Percentiles rank a stretch among this genome's conserved stretches.
Conservation (phyloP, 2,113 vertebrate genomes). For the Thamnophis sirtalis region DNA sequence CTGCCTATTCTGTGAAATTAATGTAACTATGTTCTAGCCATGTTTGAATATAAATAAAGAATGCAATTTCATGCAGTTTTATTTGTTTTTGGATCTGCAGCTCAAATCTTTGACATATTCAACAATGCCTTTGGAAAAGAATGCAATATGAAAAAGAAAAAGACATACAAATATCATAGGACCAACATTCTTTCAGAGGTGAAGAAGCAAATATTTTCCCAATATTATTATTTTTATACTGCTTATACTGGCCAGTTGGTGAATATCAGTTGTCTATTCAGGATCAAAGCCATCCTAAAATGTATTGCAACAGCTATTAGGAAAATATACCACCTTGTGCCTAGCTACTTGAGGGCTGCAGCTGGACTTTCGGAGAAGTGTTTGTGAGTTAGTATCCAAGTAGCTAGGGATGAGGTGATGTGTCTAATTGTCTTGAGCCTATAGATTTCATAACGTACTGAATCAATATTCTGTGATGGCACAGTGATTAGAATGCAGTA, state of each 20-base stretch:
- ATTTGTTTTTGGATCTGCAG: not conserved
- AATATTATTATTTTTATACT: not conserved
- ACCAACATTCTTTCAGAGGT: not conserved
- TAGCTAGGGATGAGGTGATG: not conserved
- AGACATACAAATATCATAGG: not conserved
- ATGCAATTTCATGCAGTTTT: not conserved
- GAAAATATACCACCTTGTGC: not conserved
- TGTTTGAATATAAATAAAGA: not conserved
- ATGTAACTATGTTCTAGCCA: not conserved
- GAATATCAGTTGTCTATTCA: not conserved
- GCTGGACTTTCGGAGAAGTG: not conserved
- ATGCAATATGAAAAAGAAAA: not conserved
- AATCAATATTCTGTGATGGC: not conserved
- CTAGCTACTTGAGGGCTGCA: not conserved
- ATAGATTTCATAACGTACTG: not conserved
- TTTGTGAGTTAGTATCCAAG: not conserved
- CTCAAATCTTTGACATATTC: not conserved
- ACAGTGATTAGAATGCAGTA: not conserved
- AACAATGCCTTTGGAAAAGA: not conserved
- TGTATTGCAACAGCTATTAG: not conserved
- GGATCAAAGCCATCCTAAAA: not conserved
- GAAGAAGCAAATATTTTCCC: not conserved
- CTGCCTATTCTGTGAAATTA: not conserved
- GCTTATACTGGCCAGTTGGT: not conserved
- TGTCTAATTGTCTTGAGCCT: not conserved